Evolutionary conservation across 2,888 invertebrate genomes (phyloP).

Genomic region (Heliconius cydno): DNA sequence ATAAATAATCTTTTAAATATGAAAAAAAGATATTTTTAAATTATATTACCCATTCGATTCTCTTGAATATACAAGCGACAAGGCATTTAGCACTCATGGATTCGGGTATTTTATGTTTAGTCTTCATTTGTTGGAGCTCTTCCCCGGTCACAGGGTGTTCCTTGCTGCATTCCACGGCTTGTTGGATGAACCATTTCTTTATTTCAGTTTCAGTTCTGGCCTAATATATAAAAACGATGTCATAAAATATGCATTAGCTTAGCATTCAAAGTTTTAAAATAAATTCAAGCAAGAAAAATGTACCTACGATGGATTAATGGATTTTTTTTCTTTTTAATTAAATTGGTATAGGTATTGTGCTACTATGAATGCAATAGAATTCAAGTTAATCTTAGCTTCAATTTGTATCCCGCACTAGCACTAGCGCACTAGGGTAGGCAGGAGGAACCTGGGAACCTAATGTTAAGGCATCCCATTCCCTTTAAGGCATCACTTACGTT

Average conservation of each 20-base stretch:
- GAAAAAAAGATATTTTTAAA: not conserved
- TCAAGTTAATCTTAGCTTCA: no score
- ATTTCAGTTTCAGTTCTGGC: conserved; percentile 65
- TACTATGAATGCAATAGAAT: no score
- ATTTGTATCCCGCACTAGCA: no score
- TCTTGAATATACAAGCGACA: conserved; percentile 74
- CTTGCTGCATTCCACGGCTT: conserved; percentile 65
- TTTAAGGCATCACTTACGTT: no score
- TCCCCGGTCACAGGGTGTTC: conserved; percentile 59
- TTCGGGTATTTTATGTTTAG: conserved; percentile 64
- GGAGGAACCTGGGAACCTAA: no score
- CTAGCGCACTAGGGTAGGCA: no score
- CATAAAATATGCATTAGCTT: not conserved
- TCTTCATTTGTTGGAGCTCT: conserved; percentile 64
- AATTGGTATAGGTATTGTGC: no score
- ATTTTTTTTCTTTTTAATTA: no score
- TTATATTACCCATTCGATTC: conserved; percentile 71
- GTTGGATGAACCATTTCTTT: conserved; percentile 62
- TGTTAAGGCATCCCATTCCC: no score
- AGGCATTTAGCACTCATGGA: conserved; percentile 71
- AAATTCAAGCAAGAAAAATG: not conserved
- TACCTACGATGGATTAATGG: not conserved
- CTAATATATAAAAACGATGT: conserved; percentile 48
- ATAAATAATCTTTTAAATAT: not conserved
- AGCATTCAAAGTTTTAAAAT: no score